Evolutionary conservation across 2,113 vertebrate species (phyloP), one percentile per base, ranked within the genome.

Genomic region (Montifringilla adamsi): DNA sequence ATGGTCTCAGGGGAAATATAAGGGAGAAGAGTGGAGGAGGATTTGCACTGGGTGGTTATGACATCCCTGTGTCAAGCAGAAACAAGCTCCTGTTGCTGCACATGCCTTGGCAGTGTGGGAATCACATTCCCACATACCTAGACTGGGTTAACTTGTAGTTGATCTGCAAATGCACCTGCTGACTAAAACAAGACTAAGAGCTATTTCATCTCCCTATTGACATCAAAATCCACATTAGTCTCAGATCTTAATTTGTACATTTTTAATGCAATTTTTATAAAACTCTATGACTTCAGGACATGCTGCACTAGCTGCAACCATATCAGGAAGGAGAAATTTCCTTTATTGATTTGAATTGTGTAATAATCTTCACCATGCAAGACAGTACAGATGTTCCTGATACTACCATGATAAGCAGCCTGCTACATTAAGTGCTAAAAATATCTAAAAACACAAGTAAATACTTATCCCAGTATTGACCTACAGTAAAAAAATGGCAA

Each of bases 351-450:
- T 92, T 87, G 68, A 39, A 23, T 77, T 64, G 44, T 87, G 16
- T 81, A 73, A 37, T 39, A 44, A 39, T 39, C 73, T 75, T 79
- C 52, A 53, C 35, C 31, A 53, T 5, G 8, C 18, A 64, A 58
- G 31, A 35, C 14, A 31, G 18, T 53, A 72, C 22, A 76, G 49
- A 13, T 73, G 8, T 59, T 88, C 15, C 37, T 41, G 23, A n/a
- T 81, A 50, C n/a, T 74, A 27, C 33, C 27, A 33, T 0, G 0
- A 23, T n/a, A 55, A 60, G 30, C 13, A 49, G 24, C 18, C 35
- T 75, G n/a, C 56, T 75, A 58, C 31, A n/a, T 41, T 52, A 60
- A 28, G 11, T 66, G 47, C 47, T 67, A 67, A 82, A 90, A 80
- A 9, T 52, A 67, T 2, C 26, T 62, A 17, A 43, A 73, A 69